Evolutionary conservation across 2,113 vertebrate genomes (phyloP).

Genomic region (Grus americana): DNA sequence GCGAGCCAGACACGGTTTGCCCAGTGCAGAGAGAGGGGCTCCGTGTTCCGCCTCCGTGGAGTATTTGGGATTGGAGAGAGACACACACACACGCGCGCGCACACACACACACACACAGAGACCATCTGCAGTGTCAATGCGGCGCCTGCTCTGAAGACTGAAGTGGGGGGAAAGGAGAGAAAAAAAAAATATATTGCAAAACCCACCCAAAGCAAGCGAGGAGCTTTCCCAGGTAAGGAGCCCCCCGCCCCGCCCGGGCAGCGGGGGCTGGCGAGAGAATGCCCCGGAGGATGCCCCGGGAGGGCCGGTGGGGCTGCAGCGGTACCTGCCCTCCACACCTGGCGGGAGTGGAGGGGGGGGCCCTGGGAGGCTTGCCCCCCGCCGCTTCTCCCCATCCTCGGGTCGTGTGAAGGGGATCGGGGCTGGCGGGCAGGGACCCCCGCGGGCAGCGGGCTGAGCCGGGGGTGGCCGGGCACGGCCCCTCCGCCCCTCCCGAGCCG

Average conservation of each 20-base stretch:
- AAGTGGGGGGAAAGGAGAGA: slow-evolving; percentile 35
- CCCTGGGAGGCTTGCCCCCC: not conserved
- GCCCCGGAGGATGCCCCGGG: not conserved
- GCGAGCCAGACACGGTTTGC: slow-evolving; percentile 27
- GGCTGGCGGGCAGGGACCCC: not conserved
- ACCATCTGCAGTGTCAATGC: slow-evolving; percentile 62
- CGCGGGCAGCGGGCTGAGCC: not conserved
- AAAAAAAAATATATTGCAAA: not conserved
- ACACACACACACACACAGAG: not conserved
- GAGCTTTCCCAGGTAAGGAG: slow-evolving; percentile 46
- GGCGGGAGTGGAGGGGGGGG: not conserved
- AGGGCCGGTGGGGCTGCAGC: slow-evolving; percentile 17
- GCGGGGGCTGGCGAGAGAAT: not conserved
- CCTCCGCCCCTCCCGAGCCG: not conserved
- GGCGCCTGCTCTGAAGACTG: slow-evolving; percentile 60
- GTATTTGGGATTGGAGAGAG: slow-evolving; percentile 37
- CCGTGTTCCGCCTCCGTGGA: slow-evolving; percentile 44
- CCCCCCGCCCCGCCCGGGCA: not conserved
- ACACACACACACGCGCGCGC: not conserved
- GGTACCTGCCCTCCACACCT: slow-evolving; percentile 26
- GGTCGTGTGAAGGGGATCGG: not conserved
- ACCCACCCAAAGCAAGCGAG: slow-evolving; percentile 12
- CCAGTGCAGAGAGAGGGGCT: slow-evolving; percentile 31
- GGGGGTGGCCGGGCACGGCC: not conserved
- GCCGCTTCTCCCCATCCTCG: not conserved